Conservation (phyloP, 2,797 vertebrate genomes). For the Acanthis flammea region DNA sequence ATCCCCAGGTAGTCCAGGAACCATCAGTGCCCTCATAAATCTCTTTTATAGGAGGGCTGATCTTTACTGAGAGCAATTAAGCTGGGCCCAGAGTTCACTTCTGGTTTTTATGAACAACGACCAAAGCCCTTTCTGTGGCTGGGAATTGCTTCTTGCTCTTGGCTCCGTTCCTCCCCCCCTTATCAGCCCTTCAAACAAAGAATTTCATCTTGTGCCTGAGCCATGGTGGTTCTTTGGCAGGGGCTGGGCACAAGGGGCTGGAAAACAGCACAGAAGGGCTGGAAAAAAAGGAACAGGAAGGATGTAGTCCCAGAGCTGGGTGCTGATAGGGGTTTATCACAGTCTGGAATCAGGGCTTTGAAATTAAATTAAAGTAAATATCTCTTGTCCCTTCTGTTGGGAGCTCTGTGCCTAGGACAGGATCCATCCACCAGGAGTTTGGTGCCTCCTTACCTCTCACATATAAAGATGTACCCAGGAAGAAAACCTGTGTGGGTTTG, state of each 20-base stretch:
- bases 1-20: constrained; percentile 45
- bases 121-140: constrained; percentile 11
- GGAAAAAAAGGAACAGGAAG: constrained; percentile 13
- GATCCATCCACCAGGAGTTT: neutral
- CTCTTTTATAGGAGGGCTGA: constrained; percentile 64
- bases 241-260: neutral
- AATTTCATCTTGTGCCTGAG: constrained; percentile 14
- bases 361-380: neutral
- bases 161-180: constrained; percentile 4
- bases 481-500: neutral
- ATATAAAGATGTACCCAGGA: neutral
- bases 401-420: neutral
- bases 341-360: neutral
- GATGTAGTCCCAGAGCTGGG: neutral
- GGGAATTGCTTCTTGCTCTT: constrained; percentile 15
- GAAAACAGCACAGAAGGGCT: neutral
- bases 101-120: constrained; percentile 58
- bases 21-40: constrained; percentile 65
- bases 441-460: rapidly evolving
- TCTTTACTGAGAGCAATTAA: constrained; percentile 64
- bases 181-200: constrained; percentile 31
- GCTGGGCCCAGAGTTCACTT: constrained; percentile 61
- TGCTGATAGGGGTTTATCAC: constrained; percentile 19
- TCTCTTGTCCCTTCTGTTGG: neutral
- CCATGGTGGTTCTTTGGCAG: neutral